Evolutionary conservation across 2,113 vertebrate species (phyloP).

Genomic region (Equus przewalskii): DNA sequence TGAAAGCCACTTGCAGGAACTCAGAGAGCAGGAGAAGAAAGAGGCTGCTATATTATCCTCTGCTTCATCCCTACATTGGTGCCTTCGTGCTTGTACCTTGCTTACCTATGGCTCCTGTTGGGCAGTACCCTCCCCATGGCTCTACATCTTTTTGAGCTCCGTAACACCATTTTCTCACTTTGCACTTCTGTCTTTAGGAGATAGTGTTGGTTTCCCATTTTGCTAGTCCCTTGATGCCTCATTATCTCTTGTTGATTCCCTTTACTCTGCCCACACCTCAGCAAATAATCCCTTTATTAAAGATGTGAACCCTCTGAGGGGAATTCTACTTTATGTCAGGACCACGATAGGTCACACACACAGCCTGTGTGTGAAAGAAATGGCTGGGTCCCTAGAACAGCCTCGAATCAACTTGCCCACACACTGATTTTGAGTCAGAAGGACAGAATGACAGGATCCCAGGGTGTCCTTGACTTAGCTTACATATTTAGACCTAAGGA

Average conservation of each 20-base stretch:
- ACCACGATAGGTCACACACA: background rate
- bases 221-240: background rate
- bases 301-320: background rate
- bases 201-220: background rate
- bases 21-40: background rate
- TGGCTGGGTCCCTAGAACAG: background rate
- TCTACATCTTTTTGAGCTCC: too few species aligned
- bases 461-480: background rate
- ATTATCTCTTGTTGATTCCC: background rate
- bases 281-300: conserved; percentile 23
- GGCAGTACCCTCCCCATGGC: background rate
- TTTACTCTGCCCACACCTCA: background rate
- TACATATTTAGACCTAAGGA: background rate
- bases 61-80: background rate
- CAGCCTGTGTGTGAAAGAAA: background rate
- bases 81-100: background rate
- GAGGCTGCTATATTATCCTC: background rate
- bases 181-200: background rate
- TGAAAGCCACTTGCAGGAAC: background rate
- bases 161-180: background rate
- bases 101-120: background rate
- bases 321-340: background rate
- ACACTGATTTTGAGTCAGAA: background rate
- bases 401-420: background rate
- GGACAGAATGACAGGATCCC: background rate